phyloP scores from a whole-genome alignment of 2,888 invertebrate species.

The Synanthedon tipuliformis region DNA sequence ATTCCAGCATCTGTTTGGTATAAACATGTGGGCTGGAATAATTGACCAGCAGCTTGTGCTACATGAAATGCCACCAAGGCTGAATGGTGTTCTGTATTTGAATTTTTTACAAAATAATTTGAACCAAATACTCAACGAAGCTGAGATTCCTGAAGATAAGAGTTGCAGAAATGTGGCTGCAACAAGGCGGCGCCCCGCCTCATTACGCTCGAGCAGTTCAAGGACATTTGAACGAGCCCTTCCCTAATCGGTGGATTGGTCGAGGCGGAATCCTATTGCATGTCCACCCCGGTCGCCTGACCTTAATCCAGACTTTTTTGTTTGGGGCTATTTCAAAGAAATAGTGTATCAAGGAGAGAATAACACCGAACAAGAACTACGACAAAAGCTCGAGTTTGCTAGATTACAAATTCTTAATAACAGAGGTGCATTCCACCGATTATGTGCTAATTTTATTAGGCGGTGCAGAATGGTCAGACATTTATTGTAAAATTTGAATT shows the following conservation, averaged over 20 bases:
- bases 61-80: constrained; percentile 7
- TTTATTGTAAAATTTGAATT: no score
- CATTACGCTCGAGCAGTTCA: constrained; percentile 4
- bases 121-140: constrained; percentile 4
- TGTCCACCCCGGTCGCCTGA: no score
- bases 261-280: no score
- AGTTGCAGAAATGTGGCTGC: constrained; percentile 4
- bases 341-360: not conserved
- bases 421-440: no score
- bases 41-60: constrained; percentile 4
- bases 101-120: constrained; percentile 8
- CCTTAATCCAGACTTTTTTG: no score
- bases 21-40: constrained; percentile 8
- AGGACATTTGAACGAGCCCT: constrained; percentile 5
- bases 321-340: no score
- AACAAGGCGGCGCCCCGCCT: not conserved
- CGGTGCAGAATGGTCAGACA: no score
- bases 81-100: constrained; percentile 8
- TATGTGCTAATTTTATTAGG: no score
- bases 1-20: constrained; percentile 7
- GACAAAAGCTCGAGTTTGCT: no score
- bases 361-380: no score
- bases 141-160: constrained; percentile 1
- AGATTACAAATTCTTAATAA: no score
- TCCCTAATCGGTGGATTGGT: not conserved